Percentiles rank a stretch among this genome's conserved stretches.
Evolutionary conservation across 2,113 vertebrate species (phyloP).

Genomic region (Apus apus): DNA sequence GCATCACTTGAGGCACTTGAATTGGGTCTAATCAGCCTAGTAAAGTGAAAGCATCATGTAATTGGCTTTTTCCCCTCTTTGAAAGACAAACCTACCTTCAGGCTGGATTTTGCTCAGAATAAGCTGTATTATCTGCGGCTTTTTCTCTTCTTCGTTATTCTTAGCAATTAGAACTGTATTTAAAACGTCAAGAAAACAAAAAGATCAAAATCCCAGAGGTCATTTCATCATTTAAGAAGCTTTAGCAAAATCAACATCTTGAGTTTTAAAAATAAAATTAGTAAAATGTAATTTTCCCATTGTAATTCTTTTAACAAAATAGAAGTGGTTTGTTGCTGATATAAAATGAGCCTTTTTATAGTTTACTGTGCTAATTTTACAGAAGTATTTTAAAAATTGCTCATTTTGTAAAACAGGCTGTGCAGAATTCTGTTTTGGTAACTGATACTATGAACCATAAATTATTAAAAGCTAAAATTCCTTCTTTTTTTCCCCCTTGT

Average conservation of each 20-base stretch:
- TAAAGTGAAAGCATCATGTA: slow-evolving; percentile 43
- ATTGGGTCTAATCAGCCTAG: slow-evolving; percentile 59
- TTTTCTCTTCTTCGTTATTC: background rate
- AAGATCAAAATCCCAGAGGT: background rate
- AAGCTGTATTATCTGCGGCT: background rate
- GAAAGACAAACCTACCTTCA: slow-evolving; percentile 31
- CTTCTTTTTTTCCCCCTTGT: rapidly evolving
- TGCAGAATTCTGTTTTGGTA: background rate
- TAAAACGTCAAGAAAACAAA: background rate
- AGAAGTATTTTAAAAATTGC: rapidly evolving
- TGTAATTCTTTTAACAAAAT: background rate
- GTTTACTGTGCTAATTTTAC: background rate
- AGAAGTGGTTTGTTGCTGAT: background rate
- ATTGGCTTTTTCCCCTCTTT: background rate
- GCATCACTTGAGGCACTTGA: slow-evolving; percentile 50
- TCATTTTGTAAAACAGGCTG: background rate
- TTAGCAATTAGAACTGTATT: background rate
- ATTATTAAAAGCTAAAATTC: background rate
- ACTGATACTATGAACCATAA: background rate
- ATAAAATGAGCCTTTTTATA: background rate
- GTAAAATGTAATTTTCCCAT: background rate
- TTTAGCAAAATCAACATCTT: background rate
- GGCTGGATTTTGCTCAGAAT: background rate
- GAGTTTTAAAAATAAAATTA: background rate
- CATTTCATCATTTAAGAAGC: background rate